Conservation (phyloP, 2,888 invertebrate genomes). For the Drosophila gaucha region DNA sequence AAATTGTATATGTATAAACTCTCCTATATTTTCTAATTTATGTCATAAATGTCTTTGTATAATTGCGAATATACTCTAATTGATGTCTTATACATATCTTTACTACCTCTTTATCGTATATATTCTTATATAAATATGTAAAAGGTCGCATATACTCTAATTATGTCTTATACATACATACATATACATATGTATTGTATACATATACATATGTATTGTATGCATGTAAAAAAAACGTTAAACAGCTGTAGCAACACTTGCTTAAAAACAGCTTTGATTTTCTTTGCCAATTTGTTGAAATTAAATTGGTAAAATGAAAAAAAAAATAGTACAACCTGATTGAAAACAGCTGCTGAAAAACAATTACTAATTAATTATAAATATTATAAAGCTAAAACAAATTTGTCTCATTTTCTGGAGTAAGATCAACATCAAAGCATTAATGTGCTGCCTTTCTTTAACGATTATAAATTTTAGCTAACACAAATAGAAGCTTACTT, state of each 20-base stretch:
- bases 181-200: too few species aligned
- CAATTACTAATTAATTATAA: too few species aligned
- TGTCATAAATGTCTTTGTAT: too few species aligned
- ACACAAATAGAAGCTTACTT: not conserved
- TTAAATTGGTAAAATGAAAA: not conserved
- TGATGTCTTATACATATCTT: not conserved
- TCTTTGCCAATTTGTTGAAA: not conserved
- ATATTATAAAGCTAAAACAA: too few species aligned
- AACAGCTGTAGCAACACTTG: not conserved
- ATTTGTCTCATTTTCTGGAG: too few species aligned
- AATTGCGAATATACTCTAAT: too few species aligned
- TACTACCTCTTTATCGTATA: not conserved
- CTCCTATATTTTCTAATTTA: too few species aligned
- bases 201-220: not conserved
- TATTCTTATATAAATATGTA: not conserved
- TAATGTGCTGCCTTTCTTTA: not conserved
- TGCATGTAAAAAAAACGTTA: not conserved
- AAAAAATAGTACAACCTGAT: too few species aligned
- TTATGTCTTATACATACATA: not conserved
- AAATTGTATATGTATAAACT: too few species aligned
- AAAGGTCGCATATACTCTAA: too few species aligned
- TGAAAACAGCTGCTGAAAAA: not conserved
- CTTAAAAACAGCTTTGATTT: not conserved
- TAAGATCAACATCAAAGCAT: not conserved
- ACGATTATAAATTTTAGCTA: constrained; percentile 5